A percentile compares a stretch with the other conserved stretches of the same genome.
These are phyloP conservation scores for Aphelenchoides bicaudatus DNA, from an alignment of 2,888 invertebrate genomes.

Conservation along the genomic window DNA sequence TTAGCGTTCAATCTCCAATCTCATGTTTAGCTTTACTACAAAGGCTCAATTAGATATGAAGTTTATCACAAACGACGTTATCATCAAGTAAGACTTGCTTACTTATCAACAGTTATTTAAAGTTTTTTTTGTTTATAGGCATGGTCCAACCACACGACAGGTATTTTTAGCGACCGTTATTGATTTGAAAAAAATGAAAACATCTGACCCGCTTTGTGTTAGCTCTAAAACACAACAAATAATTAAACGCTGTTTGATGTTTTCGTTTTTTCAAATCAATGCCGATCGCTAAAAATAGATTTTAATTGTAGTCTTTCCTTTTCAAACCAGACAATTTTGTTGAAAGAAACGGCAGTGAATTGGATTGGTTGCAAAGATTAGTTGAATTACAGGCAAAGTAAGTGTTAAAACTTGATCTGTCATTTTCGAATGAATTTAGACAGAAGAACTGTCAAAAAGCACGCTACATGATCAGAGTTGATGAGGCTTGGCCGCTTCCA, in stretches of 20 bases:
- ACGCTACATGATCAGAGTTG: conserved; percentile 42
- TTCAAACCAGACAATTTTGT: conserved; percentile 49
- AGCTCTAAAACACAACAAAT: too few species aligned
- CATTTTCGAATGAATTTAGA: conserved; percentile 10
- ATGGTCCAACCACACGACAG: conserved; percentile 49
- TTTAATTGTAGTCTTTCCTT: too few species aligned
- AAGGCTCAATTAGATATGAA: conserved; percentile 47
- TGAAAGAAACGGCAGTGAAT: conserved; percentile 44
- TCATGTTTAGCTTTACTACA: conserved; percentile 43
- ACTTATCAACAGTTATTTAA: not conserved
- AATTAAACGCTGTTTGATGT: too few species aligned
- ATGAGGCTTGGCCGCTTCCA: conserved; percentile 45
- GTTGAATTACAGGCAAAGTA: conserved; percentile 41
- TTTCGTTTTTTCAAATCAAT: too few species aligned
- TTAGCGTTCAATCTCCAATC: too few species aligned
- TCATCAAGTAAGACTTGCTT: not conserved
- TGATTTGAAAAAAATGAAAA: too few species aligned
- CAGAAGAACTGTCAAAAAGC: conserved; percentile 38
- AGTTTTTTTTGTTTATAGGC: conserved; percentile 23
- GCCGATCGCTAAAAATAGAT: too few species aligned
- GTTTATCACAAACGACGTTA: conserved; percentile 33
- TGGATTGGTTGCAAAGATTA: conserved; percentile 47
- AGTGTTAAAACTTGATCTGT: conserved; percentile 13
- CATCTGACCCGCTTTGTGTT: too few species aligned
- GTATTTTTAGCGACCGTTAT: too few species aligned